phyloP scores from a whole-genome alignment of 1,140 invertebrate species.

The Drosophila persimilis region DNA sequence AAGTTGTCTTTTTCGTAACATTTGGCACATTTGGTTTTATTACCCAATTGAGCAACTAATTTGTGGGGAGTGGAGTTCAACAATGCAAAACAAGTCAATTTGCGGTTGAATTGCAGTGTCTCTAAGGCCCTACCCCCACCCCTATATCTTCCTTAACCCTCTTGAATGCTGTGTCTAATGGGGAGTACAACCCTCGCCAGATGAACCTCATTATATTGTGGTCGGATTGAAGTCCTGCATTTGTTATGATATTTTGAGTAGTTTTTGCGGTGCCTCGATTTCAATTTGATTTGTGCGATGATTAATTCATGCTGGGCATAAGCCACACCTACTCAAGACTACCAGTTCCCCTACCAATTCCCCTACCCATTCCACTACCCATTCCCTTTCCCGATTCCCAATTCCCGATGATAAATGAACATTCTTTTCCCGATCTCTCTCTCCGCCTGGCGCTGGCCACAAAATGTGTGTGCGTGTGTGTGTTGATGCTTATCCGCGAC shows the following conservation, averaged over 20 bases:
- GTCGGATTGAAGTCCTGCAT: constrained; percentile 25
- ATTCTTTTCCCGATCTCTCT: constrained; percentile 27
- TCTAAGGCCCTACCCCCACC: not conserved
- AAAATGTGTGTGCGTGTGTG: constrained; percentile 5
- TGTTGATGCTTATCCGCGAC: constrained; percentile 73
- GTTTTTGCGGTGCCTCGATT: constrained; percentile 40
- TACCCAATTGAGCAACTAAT: constrained; percentile 78
- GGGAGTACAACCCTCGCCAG: constrained; percentile 37
- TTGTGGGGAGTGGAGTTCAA: constrained; percentile 63
- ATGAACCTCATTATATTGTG: constrained; percentile 53
- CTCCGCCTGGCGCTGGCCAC: constrained; percentile 8
- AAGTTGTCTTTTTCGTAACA: constrained; percentile 59
- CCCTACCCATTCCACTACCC: constrained; percentile 3
- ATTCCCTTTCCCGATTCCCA: constrained; percentile 9
- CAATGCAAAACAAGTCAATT: constrained; percentile 59
- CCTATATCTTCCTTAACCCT: not conserved
- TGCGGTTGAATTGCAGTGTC: constrained; percentile 27
- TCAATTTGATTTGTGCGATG: constrained; percentile 68
- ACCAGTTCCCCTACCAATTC: not conserved
- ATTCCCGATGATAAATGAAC: constrained; percentile 69
- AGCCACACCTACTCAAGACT: constrained; percentile 58
- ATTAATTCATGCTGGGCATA: constrained; percentile 71
- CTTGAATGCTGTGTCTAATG: constrained; percentile 23
- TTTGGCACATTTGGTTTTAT: constrained; percentile 82
- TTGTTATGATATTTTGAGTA: constrained; percentile 66